Conservation (phyloP, 2,888 invertebrate species). For the Brachypalpus laphriformis region DNA sequence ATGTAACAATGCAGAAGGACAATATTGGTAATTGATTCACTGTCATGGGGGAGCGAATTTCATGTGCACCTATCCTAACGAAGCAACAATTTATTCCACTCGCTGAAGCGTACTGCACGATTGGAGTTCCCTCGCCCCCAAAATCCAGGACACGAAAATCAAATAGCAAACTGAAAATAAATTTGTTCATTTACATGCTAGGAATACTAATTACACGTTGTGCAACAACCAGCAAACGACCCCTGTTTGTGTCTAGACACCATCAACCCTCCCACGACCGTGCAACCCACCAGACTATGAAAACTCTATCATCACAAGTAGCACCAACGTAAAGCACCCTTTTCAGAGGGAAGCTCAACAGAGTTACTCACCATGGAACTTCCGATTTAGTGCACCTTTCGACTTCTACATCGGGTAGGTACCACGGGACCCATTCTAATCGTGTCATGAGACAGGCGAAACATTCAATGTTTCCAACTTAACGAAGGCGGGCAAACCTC, state of each 20-base stretch:
- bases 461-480: constrained; percentile 26
- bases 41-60: constrained; percentile 4
- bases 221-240: constrained; percentile 67
- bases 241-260: constrained; percentile 60
- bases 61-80: background rate
- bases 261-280: constrained; percentile 10
- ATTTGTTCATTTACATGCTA: constrained; percentile 72
- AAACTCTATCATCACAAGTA: constrained; percentile 45
- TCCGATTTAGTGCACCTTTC: constrained; percentile 41
- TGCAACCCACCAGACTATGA: no score
- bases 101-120: background rate
- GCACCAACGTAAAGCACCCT: background rate
- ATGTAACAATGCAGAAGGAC: constrained; percentile 25
- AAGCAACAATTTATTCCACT: constrained; percentile 59
- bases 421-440: constrained; percentile 23
- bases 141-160: constrained; percentile 53
- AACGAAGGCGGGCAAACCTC: background rate
- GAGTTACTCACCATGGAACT: constrained; percentile 6
- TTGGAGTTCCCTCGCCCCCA: background rate
- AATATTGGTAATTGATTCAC: constrained; percentile 63
- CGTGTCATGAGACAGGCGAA: background rate
- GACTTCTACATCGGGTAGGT: constrained; percentile 5
- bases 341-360: background rate
- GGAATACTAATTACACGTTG: constrained; percentile 71
- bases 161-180: constrained; percentile 67